Evolutionary conservation across 2,113 vertebrate genomes (phyloP), one percentile per base, ranked within the genome.

Genomic region (Carollia perspicillata): DNA sequence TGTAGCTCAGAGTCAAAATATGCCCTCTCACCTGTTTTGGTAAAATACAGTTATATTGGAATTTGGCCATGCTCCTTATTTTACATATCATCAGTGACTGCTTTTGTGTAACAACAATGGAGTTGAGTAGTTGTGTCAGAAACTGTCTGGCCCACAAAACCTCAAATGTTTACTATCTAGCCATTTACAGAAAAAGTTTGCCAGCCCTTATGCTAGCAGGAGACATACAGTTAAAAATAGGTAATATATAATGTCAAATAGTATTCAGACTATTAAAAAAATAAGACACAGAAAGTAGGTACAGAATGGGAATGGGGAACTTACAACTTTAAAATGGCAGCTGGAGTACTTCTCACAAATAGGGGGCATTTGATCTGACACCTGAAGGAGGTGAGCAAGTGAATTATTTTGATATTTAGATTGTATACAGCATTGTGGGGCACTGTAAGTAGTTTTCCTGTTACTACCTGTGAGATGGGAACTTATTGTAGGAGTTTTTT

Each of bases 231-330:
- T 80, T 77, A 23, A 53, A 65, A 84, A 42, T 69, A 84, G 51
- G 40, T 74, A 92, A 81, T 74, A 86, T 7, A 47, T 91, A 89
- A 83, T 68, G 8, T 55, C 63, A 81, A 66, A 2, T 53, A 35
- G 18, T 84, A 23, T 90, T 90, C 35, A 93, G 84, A 74, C 8
- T 33, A 66, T 51, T 90, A 71, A 74, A 74, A 74, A 84, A 95
- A 86, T 85, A 88, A 95, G 93, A 85, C 18, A 72, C 10, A 11
- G 65, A 72, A 89, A 40, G n/a, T 35, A 63, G 9, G 40, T 35
- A 86, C 37, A 30, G 8, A 92, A 72, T 93, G 66, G 20, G 3
- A 44, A 75, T 20, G 5, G 28, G 47, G 3, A 13, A 63, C 12
- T 75, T 90, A 35, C 8, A 40, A 89, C 58, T 90, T 87, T 74